Evolutionary conservation across 2,797 vertebrate species (phyloP).

Genomic region (Atherinosoma microstoma): DNA sequence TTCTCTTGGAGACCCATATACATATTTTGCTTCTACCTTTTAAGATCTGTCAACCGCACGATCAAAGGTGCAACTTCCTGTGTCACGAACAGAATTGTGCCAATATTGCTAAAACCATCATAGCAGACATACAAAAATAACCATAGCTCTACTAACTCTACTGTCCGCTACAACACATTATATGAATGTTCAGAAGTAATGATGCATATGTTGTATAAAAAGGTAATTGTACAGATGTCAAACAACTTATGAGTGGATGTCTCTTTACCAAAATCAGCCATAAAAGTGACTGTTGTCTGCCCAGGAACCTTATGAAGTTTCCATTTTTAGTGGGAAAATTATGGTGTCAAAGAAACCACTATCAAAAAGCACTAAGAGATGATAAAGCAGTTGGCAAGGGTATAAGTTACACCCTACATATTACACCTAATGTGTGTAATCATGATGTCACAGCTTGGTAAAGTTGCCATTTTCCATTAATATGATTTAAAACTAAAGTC

Average conservation of each 20-base stretch:
- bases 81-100: neutral
- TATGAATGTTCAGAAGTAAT: neutral
- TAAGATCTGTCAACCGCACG: slow-evolving; percentile 22
- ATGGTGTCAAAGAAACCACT: slow-evolving; percentile 1
- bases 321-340: slow-evolving; percentile 1
- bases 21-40: slow-evolving; percentile 16
- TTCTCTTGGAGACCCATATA: neutral
- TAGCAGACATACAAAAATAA: neutral
- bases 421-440: neutral
- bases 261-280: neutral
- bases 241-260: neutral
- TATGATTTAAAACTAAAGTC: neutral
- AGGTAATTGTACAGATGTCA: neutral
- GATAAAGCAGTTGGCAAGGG: neutral
- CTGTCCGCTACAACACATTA: neutral
- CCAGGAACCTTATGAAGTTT: slow-evolving; percentile 9
- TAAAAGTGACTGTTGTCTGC: slow-evolving; percentile 12
- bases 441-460: neutral
- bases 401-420: neutral
- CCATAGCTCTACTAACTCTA: neutral
- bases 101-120: neutral
- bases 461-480: slow-evolving; percentile 4
- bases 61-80: slow-evolving; percentile 35
- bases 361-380: neutral
- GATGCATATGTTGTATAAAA: neutral